A percentile compares a stretch with the other conserved stretches of the same genome.
Conservation (phyloP, 2,888 invertebrate species). For the Mythimna pallens region DNA sequence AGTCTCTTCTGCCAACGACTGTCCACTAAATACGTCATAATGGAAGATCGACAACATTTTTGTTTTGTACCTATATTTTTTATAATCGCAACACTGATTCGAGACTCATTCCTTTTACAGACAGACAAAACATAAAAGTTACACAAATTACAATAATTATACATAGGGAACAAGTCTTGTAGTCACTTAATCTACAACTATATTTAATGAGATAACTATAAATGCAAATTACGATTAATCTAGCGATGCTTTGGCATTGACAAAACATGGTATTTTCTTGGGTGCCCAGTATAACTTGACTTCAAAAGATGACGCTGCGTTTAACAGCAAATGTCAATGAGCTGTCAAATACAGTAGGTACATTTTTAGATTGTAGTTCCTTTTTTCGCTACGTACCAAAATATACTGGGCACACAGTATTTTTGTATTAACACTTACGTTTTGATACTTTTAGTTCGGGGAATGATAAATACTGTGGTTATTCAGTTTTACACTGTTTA, state of each 20-base stretch:
- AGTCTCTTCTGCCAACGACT: slow-evolving; percentile 56
- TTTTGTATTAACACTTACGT: slow-evolving; percentile 64
- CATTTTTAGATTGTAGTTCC: background rate
- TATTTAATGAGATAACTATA: slow-evolving; percentile 90
- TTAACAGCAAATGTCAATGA: background rate
- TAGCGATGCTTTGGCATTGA: slow-evolving; percentile 91
- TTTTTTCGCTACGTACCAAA: slow-evolving; percentile 12
- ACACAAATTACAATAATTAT: slow-evolving; percentile 80
- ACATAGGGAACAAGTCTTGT: slow-evolving; percentile 89
- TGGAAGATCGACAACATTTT: slow-evolving; percentile 68
- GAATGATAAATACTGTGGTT: slow-evolving; percentile 63
- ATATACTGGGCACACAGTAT: slow-evolving; percentile 52
- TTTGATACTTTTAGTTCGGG: slow-evolving; percentile 64
- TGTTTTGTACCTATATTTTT: slow-evolving; percentile 62
- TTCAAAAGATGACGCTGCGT: slow-evolving; percentile 3
- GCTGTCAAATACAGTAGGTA: background rate
- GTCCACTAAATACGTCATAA: slow-evolving; percentile 64
- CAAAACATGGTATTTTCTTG: slow-evolving; percentile 87
- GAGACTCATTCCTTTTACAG: slow-evolving; percentile 86
- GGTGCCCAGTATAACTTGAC: slow-evolving; percentile 15
- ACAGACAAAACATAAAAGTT: slow-evolving; percentile 79
- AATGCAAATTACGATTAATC: slow-evolving; percentile 89
- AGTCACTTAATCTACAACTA: slow-evolving; percentile 86
- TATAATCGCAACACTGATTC: slow-evolving; percentile 72
- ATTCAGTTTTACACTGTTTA: slow-evolving; percentile 52